A percentile compares a stretch with the other conserved stretches of the same genome.
Conservation (phyloP, 2,113 vertebrate species). For the Falco punctatus region DNA sequence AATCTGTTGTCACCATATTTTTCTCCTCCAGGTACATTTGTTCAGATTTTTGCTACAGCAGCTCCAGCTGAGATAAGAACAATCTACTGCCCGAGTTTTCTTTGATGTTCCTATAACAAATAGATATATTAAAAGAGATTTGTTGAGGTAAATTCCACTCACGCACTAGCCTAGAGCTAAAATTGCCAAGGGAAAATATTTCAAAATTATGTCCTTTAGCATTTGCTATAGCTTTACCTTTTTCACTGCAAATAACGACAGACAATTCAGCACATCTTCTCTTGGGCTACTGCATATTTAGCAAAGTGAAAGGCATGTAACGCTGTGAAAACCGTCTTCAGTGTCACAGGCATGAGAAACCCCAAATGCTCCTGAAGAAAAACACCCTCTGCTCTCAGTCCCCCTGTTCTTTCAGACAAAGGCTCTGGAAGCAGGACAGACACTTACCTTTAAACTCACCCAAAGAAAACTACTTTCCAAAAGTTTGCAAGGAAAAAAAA, state of each 20-base stretch:
- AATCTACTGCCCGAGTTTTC: not conserved
- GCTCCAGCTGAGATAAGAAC: conserved; percentile 4
- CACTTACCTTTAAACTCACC: conserved; percentile 37
- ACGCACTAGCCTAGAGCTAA: fast-evolving
- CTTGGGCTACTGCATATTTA: not conserved
- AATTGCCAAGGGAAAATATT: not conserved
- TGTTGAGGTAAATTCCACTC: not conserved
- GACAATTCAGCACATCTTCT: not conserved
- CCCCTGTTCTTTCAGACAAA: not conserved
- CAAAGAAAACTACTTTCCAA: not conserved
- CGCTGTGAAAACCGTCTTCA: not conserved
- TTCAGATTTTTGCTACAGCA: not conserved
- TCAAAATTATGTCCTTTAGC: not conserved
- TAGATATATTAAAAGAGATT: not conserved
- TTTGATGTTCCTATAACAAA: not conserved
- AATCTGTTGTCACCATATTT: not conserved
- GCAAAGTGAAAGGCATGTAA: not conserved
- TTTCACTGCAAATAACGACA: not conserved
- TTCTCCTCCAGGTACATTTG: not conserved
- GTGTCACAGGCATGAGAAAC: not conserved
- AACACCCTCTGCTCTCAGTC: not conserved
- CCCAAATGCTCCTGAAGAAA: not conserved
- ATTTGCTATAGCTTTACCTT: fast-evolving
- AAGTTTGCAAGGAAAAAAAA: not conserved
- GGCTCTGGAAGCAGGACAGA: not conserved